Evolutionary conservation across 2,888 invertebrate genomes (phyloP).

Genomic region (Papilio elwesi): DNA sequence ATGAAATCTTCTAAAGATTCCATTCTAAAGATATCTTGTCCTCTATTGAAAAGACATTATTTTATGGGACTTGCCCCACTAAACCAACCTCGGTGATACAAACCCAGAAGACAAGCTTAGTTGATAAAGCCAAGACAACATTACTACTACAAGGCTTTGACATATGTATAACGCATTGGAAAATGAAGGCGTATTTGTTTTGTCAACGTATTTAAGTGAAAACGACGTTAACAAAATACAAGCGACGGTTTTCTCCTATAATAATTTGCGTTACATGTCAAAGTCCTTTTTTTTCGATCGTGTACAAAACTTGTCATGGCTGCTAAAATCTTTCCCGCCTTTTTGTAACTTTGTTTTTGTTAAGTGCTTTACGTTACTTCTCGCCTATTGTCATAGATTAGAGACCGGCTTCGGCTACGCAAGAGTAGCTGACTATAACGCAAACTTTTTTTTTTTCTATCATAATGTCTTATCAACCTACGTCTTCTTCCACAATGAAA

Average conservation of each 20-base stretch:
- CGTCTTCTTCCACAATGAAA: too few species aligned
- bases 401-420: too few species aligned
- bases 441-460: too few species aligned
- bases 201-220: slow-evolving; percentile 53
- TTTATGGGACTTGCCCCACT: too few species aligned
- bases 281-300: slow-evolving; percentile 16
- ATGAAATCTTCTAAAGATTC: too few species aligned
- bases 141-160: neutral
- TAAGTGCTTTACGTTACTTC: neutral
- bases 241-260: slow-evolving; percentile 41
- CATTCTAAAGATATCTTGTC: too few species aligned
- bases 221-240: slow-evolving; percentile 42
- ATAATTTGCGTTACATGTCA: slow-evolving; percentile 26
- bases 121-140: neutral
- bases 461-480: too few species aligned
- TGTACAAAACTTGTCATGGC: slow-evolving; percentile 18
- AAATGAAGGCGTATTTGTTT: slow-evolving; percentile 53
- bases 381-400: neutral
- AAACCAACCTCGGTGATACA: too few species aligned
- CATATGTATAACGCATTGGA: slow-evolving; percentile 48
- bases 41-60: too few species aligned
- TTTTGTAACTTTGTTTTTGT: slow-evolving; percentile 18
- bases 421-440: too few species aligned
- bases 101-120: neutral
- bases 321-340: neutral